Evolutionary conservation across 2,113 vertebrate genomes (phyloP).

Genomic region (Muscicapa adusta): DNA sequence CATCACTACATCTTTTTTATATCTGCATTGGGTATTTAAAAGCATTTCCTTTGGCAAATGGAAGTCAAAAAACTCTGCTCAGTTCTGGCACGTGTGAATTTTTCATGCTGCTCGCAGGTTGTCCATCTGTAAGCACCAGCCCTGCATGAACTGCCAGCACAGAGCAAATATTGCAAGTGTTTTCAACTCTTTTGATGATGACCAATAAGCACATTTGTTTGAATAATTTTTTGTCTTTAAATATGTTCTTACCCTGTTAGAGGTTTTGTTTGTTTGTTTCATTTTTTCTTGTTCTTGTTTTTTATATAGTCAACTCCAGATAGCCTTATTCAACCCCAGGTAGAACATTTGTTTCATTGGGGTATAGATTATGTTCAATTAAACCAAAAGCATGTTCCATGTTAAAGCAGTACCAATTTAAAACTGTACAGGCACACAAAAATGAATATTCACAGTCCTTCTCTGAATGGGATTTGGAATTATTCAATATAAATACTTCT

Average conservation of each 20-base stretch:
- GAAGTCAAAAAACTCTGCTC: background rate
- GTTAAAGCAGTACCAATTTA: background rate
- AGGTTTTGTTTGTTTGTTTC: background rate
- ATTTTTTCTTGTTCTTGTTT: background rate
- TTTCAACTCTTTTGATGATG: background rate
- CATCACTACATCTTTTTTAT: background rate
- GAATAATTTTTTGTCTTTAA: background rate
- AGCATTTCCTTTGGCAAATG: conserved; percentile 21
- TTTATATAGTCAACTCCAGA: background rate
- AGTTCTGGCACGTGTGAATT: background rate
- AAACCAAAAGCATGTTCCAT: background rate
- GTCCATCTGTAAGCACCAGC: conserved; percentile 24
- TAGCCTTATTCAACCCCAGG: background rate
- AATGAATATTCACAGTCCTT: background rate
- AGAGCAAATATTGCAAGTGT: background rate
- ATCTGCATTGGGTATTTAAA: background rate
- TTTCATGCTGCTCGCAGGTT: conserved; percentile 1
- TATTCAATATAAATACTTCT: background rate
- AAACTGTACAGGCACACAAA: background rate
- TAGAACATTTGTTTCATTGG: background rate
- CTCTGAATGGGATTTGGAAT: background rate
- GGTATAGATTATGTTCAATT: background rate
- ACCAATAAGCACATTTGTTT: background rate
- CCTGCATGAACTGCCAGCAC: background rate
- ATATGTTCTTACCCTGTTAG: background rate